Evolutionary conservation across 2,797 vertebrate species (phyloP), one percentile per base, ranked within the genome.

Genomic region (Ataeniobius toweri): DNA sequence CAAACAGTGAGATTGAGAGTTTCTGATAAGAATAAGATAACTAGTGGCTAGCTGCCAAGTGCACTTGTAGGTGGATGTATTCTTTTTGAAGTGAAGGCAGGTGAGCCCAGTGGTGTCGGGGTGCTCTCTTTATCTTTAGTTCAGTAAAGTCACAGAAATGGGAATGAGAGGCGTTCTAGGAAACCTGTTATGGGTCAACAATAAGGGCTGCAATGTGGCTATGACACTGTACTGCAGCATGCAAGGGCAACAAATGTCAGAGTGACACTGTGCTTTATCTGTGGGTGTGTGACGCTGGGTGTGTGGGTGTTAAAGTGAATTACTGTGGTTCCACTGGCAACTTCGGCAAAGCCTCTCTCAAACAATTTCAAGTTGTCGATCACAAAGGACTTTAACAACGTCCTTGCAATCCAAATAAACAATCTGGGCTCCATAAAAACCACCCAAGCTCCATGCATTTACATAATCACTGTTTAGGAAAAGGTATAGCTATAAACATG

Each of bases 231-330:
- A 68, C 80, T 79, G 79, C 56, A 79, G 73, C 6, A 36, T 48
- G 26, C 71, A 69, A 28, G 46, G 78, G 39, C 71, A 50, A 63
- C 72, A 71, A 79, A 84, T 70, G 80, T 80, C 85, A 41, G 73
- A 4, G 73, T 55, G 63, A 83, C 67, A 71, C 63, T 72, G 75
- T 53, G 69, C 28, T 51, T 59, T 58, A 85, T 86, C 58, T 85
- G 73, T 80, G 74, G 80, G 73, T 71, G 73, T 78, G 73, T 80
- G 78, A 76, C 50, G 72, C 53, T 86, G 76, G 84, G 80, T 88
- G 80, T 91, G 88, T 88, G 88, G 86, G 86, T 91, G 87, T 87
- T 83, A 78, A 70, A 86, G 58, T 84, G 80, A 79, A 89, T 92
- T 84, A 78, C 86, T 86, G 88, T 87, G 90, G 91, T 84, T 86